These are phyloP conservation scores for Physeter macrocephalus DNA, from an alignment of 2,113 vertebrate genomes.

Conservation along the genomic window DNA sequence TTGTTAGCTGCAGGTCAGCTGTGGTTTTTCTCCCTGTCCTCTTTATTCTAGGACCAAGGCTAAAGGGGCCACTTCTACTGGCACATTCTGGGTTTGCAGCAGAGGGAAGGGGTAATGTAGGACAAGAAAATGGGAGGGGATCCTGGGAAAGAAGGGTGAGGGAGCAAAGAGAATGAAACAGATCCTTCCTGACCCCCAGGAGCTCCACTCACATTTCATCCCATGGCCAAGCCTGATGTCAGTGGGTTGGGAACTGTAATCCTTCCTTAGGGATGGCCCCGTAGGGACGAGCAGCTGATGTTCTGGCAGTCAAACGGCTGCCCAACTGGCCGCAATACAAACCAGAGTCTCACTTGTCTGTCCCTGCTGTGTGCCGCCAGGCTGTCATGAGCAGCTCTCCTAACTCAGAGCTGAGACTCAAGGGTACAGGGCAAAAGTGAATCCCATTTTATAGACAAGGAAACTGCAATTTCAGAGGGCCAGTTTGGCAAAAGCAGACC, in stretches of 20 bases:
- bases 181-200: too few species aligned
- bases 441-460: not conserved
- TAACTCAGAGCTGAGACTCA: not conserved
- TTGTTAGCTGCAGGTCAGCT: not conserved
- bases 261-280: not conserved
- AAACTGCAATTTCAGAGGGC: not conserved
- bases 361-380: not conserved
- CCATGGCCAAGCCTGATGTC: not conserved
- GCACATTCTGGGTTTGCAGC: not conserved
- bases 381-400: not conserved
- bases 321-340: not conserved
- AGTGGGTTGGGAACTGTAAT: not conserved
- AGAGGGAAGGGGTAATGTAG: not conserved
- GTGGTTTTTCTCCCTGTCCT: not conserved
- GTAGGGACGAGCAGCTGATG: not conserved
- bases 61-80: not conserved
- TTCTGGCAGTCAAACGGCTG: not conserved
- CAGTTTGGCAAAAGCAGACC: not conserved
- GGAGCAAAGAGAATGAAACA: too few species aligned
- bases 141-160: too few species aligned
- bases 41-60: not conserved
- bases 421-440: not conserved
- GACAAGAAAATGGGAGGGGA: not conserved
- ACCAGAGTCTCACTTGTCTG: not conserved
- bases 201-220: not conserved